Evolutionary conservation across 35 echinoderm and acorn worm genomes (phyloP), one percentile per base, ranked within the genome.

Genomic region (Stichopus chloronotus): DNA sequence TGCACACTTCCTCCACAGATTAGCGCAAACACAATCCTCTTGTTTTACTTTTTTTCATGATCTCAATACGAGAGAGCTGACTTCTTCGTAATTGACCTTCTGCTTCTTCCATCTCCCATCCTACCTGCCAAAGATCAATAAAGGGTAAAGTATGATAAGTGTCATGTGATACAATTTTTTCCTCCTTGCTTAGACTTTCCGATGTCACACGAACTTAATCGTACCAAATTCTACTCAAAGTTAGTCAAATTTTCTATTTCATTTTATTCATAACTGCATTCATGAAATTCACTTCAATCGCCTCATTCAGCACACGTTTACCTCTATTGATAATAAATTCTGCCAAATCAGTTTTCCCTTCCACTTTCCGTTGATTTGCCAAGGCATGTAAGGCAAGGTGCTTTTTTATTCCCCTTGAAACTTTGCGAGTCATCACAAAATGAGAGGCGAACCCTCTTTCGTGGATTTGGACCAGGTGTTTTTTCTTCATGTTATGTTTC

Each of bases 301-400:
- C 78, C 25, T 94, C 77, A 4, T 68, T 54, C 25, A 90, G 77
- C 13, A 53, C 23, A n/a, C n/a, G n/a, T n/a, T n/a, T n/a, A 55
- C 87, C 78, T 12, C 87, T 54, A 21, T 83, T 90, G 58, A 90
- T 30, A 5, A 94, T 23, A 59, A 94, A 94, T n/a, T 94, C 87
- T 5, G 88, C 88, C 52, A 94, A 59, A 25, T 94, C 88, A 8
- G 93, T 81, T 72, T 94, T 94, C n/a, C 93, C 93, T 25, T 81
- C 86, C 5, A 25, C n/a, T 60, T 84, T 94, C 25, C 78, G 86
- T 14, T n/a, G 17, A 5, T 94, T 58, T 20, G 93, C 93, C 56
- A 94, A 84, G 4, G 87, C 93, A 20, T 91, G 52, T 56, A 94
- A 23, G 58, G 87, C 21, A 16, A 77, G 52, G 90, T 1, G 53